Conservation (phyloP, 2,888 invertebrate species). For the Neria commutata region DNA sequence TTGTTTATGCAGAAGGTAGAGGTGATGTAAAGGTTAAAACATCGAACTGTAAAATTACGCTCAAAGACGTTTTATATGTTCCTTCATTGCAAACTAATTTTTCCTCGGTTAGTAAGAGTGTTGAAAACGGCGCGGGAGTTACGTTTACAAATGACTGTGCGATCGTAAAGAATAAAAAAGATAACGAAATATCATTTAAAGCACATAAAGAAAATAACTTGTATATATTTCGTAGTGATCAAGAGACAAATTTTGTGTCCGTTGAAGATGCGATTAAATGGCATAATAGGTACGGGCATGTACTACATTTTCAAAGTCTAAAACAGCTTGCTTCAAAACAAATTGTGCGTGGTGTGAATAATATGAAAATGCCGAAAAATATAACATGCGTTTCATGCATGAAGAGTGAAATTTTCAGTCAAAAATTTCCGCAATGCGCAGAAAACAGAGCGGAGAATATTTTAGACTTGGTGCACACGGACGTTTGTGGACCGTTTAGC, state of each 20-base stretch:
- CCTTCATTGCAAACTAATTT: too few relatives aligned
- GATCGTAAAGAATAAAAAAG: neutral
- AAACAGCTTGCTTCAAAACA: constrained; percentile 5
- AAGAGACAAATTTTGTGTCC: too few relatives aligned
- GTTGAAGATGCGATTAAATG: constrained; percentile 6
- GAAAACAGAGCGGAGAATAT: constrained; percentile 5
- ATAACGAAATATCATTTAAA: neutral
- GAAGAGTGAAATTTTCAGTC: constrained; percentile 3
- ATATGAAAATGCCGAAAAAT: neutral
- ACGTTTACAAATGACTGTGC: too few relatives aligned
- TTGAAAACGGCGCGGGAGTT: too few relatives aligned
- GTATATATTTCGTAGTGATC: neutral
- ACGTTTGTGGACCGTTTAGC: constrained; percentile 12
- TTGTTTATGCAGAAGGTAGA: too few relatives aligned
- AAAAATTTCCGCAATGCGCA: constrained; percentile 1
- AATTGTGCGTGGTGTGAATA: neutral
- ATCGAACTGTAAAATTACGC: too few relatives aligned
- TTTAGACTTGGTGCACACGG: neutral
- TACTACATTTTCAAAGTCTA: constrained; percentile 21
- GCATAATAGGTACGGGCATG: constrained; percentile 22
- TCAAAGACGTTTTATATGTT: too few relatives aligned
- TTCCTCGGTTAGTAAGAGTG: too few relatives aligned
- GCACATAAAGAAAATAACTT: neutral
- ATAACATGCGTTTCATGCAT: neutral
- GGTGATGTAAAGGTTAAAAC: too few relatives aligned